Conservation (phyloP, 1,140 invertebrate species). For the Cherax quadricarinatus region DNA sequence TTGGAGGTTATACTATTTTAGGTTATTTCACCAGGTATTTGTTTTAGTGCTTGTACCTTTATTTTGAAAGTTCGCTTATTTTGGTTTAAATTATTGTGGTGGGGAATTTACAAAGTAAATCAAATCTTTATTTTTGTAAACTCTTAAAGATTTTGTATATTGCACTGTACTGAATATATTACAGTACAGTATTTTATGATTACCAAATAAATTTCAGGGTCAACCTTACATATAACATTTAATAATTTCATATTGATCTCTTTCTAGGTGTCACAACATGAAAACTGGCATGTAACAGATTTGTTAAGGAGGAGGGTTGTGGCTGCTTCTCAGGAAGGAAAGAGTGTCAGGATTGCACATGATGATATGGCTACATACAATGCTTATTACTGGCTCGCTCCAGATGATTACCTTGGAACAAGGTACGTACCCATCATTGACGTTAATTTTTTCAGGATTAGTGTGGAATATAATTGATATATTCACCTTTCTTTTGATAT, state of each 20-base stretch:
- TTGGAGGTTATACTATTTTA: no score
- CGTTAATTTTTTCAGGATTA: neutral
- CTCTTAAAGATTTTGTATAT: no score
- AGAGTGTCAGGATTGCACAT: constrained; percentile 76
- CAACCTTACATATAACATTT: no score
- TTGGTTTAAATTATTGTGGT: no score
- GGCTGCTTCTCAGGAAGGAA: constrained; percentile 74
- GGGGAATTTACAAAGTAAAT: no score
- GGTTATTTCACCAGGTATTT: no score
- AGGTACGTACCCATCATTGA: constrained; percentile 34
- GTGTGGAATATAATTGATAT: neutral
- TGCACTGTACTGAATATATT: no score
- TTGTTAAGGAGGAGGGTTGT: constrained; percentile 74
- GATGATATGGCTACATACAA: constrained; percentile 84
- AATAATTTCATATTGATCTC: neutral
- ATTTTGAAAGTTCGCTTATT: no score
- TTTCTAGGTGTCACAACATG: constrained; percentile 45
- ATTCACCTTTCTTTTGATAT: neutral
- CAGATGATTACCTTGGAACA: constrained; percentile 79
- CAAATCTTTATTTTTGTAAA: no score
- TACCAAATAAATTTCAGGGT: no score
- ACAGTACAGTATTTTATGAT: no score
- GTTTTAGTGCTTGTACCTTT: no score
- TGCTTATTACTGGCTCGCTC: constrained; percentile 93
- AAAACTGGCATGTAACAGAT: constrained; percentile 77